Conservation (phyloP, 2,888 invertebrate genomes). For the Temnothorax ravouxi region DNA sequence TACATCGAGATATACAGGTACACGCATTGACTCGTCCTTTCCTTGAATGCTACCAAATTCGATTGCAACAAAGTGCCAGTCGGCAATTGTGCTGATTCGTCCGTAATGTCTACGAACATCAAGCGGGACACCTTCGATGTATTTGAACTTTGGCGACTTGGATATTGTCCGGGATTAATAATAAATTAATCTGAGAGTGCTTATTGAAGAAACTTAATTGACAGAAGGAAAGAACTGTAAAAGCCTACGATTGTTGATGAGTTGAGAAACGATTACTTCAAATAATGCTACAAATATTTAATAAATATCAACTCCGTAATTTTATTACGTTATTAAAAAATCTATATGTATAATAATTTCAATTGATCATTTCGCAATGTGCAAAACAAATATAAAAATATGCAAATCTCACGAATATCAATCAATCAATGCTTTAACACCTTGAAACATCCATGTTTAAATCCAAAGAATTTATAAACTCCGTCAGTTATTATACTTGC, state of each 20-base stretch:
- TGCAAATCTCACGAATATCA: background rate
- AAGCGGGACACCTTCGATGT: background rate
- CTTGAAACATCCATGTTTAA: background rate
- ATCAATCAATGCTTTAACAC: slow-evolving; percentile 14
- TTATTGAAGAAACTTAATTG: background rate
- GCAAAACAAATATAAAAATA: background rate
- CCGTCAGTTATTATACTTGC: slow-evolving; percentile 49
- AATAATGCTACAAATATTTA: background rate
- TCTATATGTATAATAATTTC: background rate
- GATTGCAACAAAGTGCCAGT: slow-evolving; percentile 27
- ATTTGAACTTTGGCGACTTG: slow-evolving; percentile 16
- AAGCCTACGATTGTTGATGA: background rate
- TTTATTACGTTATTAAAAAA: background rate
- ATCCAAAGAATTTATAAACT: slow-evolving; percentile 44
- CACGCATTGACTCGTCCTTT: slow-evolving; percentile 20
- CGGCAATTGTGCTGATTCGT: slow-evolving; percentile 23
- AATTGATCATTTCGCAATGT: background rate
- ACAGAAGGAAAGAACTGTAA: background rate
- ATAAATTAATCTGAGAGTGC: background rate
- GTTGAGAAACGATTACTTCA: background rate
- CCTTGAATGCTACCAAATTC: slow-evolving; percentile 42
- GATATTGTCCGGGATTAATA: slow-evolving; percentile 33
- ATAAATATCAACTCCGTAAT: background rate
- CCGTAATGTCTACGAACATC: slow-evolving; percentile 16
- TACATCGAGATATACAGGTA: slow-evolving; percentile 68